Percentiles rank a stretch among this genome's conserved stretches.
phyloP scores from a whole-genome alignment of 2,888 invertebrate genomes.

The Diaperis boleti region DNA sequence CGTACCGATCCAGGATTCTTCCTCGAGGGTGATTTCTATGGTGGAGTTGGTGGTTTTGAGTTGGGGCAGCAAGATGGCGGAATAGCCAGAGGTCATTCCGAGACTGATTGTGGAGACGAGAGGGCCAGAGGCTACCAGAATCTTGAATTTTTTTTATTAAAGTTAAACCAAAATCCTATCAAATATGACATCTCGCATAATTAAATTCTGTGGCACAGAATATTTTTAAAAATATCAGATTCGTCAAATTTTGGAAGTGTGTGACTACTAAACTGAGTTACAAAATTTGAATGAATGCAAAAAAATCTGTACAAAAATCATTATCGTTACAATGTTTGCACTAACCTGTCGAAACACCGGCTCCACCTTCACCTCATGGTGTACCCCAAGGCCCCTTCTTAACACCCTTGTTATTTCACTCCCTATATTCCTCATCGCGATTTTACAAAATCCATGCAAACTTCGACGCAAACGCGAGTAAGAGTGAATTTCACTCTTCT shows the following conservation, averaged over 20 bases:
- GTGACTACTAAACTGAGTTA: no score
- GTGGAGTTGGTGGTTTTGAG: constrained; percentile 65
- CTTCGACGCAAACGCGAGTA: background rate
- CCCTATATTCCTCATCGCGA: background rate
- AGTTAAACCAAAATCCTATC: background rate
- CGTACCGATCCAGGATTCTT: constrained; percentile 74
- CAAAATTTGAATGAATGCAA: background rate
- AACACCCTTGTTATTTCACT: background rate
- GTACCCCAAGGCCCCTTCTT: background rate
- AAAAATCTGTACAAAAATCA: no score
- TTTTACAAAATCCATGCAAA: background rate
- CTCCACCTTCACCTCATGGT: background rate
- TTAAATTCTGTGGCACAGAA: no score
- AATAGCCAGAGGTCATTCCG: constrained; percentile 75
- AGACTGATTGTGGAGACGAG: constrained; percentile 70
- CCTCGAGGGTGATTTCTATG: constrained; percentile 67
- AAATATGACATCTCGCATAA: no score
- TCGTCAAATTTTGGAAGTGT: no score
- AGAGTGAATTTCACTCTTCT: constrained; percentile 14
- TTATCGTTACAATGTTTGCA: no score
- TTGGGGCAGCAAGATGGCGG: constrained; percentile 74
- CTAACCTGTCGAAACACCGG: constrained; percentile 18
- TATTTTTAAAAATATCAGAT: no score
- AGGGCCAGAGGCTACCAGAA: constrained; percentile 70
- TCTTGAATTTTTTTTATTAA: no score